Conservation (phyloP, 2,888 invertebrate species). For the Quadroppia sp. region DNA sequence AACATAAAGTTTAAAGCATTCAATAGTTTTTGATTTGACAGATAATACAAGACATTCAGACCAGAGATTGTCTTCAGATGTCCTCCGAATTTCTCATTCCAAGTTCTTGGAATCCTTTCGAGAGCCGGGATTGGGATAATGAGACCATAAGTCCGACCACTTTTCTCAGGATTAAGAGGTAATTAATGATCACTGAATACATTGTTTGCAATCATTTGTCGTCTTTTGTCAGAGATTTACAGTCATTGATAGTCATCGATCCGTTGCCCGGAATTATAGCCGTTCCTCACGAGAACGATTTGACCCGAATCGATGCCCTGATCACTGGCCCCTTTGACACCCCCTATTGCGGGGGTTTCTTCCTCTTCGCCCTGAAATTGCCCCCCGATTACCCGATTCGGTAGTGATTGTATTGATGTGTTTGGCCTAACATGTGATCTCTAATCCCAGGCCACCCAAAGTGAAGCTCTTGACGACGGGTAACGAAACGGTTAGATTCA, state of each 20-base stretch:
- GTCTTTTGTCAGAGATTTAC: constrained; percentile 56
- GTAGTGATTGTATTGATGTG: background rate
- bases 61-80: too few relatives aligned
- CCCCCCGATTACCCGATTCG: constrained; percentile 59
- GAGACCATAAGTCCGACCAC: background rate
- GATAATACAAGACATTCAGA: too few relatives aligned
- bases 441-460: constrained; percentile 55
- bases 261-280: constrained; percentile 60
- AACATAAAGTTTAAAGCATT: too few relatives aligned
- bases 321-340: constrained; percentile 62
- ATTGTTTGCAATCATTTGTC: background rate
- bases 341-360: constrained; percentile 61
- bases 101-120: background rate
- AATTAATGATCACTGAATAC: background rate
- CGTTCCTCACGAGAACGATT: constrained; percentile 58
- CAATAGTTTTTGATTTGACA: too few relatives aligned
- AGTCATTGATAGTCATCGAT: constrained; percentile 57
- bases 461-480: constrained; percentile 62
- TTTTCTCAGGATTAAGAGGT: background rate
- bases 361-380: constrained; percentile 58
- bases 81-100: too few relatives aligned
- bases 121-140: background rate
- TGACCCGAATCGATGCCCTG: constrained; percentile 59
- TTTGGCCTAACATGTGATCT: background rate
- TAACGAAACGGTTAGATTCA: constrained; percentile 60